Base-by-base conservation (phyloP, 2,888 invertebrate genomes). In the Tachina fera region DNA sequence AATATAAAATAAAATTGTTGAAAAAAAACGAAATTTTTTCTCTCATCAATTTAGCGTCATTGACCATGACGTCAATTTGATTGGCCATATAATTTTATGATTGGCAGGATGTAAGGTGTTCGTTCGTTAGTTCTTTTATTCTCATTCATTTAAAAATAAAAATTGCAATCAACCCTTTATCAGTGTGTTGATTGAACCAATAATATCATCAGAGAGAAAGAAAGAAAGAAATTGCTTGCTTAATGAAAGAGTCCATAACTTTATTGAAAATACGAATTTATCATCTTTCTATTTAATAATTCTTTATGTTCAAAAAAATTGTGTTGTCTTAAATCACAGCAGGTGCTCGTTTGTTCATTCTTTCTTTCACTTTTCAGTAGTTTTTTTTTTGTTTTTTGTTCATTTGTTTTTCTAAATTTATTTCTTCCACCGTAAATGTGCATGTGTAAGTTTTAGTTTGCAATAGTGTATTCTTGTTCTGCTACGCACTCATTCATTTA, bases 131-230 rank as follows among this genome's bases (percentile, higher is more conserved):
- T 76, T 76, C 56, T 47, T 76, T 83, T 65, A 71, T 83, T 77
- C 56, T 65, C 49, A 49, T 71, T 61, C 45, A 39, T 83, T 83
- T 51, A 43, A 75, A 83, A 56, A 58, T 71, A 60, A 82, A 71
- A 71, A 61, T 83, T 85, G 82, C 81, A 85, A 85, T 85, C 85
- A 85, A 85, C 78, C 78, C 82, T 82, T 81, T 77, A 77, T 77
- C 72, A 85, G 81, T 67, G 72, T 74, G 74, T 77, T 82, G 85
- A 85, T 85, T 85, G 82, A 71, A 78, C 82, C 78, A 78, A 82
- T 82, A 81, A 68, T 60, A 70, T 60, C 58, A 51, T 51, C 65
- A 74, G 43, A 47, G 53, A 9, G 56, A 74, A 74, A 53, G 22
- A 68, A 68, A 49, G 67, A 67, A 76, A 45, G 53, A 51, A 72